phyloP scores from a whole-genome alignment of 2,797 vertebrate genomes.

The Pangasius djambal region DNA sequence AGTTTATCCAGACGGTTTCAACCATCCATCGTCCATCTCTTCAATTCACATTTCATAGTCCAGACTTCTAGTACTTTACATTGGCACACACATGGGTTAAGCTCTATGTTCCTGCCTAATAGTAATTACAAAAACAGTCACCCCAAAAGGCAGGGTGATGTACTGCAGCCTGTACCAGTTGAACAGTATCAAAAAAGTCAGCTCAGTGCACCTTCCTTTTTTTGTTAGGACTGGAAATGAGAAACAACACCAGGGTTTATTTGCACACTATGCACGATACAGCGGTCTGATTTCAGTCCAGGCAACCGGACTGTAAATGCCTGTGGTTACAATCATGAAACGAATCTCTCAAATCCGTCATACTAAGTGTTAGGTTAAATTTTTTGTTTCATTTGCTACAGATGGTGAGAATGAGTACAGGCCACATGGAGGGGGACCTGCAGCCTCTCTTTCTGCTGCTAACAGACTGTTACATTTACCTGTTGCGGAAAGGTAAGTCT shows the following conservation, averaged over 20 bases:
- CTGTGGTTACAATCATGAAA: neutral
- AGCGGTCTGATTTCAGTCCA: neutral
- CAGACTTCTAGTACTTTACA: neutral
- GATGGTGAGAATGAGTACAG: constrained; percentile 98
- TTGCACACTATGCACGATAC: neutral
- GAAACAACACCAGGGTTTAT: neutral
- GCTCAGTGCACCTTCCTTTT: neutral
- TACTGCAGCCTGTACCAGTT: neutral
- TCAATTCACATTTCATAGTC: neutral
- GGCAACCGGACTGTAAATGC: neutral
- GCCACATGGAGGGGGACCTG: constrained; percentile 96
- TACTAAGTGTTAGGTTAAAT: neutral
- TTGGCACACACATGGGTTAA: neutral
- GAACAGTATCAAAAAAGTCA: neutral
- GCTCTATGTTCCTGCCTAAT: neutral
- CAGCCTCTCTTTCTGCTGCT: constrained; percentile 93
- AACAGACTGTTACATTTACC: constrained; percentile 93
- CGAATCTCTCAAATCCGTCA: neutral
- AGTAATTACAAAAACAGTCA: neutral
- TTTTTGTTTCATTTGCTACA: constrained; percentile 60
- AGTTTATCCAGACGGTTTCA: neutral
- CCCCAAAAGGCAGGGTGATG: neutral
- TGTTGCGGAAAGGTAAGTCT: constrained; percentile 90
- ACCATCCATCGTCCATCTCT: neutral
- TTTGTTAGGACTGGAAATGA: neutral